A percentile compares a stretch with the other conserved stretches of the same genome.
Evolutionary conservation across 2,888 invertebrate genomes (phyloP).

Genomic region (Phengaris arion): DNA sequence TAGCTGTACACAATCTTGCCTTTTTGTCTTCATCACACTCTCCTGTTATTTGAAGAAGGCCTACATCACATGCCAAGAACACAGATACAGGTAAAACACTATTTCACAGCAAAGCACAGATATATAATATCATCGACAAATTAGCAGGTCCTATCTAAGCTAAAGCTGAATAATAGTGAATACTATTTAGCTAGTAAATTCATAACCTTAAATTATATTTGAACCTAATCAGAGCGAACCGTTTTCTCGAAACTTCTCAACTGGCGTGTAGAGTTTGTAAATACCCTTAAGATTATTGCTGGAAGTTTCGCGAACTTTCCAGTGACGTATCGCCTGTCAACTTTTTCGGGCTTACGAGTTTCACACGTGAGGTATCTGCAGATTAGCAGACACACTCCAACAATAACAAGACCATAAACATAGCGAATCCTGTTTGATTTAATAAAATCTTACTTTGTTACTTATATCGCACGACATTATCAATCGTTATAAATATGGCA

Average conservation of each 20-base stretch:
- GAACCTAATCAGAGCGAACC: constrained; percentile 4
- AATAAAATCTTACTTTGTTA: background rate
- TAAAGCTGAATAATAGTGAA: too few species aligned
- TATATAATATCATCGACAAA: too few species aligned
- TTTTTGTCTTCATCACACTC: background rate
- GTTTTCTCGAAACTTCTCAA: constrained; percentile 1
- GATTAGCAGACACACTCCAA: constrained; percentile 13
- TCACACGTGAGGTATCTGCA: constrained; percentile 30
- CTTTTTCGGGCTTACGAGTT: constrained; percentile 31
- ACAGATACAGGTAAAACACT: too few species aligned
- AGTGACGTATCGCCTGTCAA: constrained; percentile 29
- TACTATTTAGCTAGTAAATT: background rate
- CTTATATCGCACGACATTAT: too few species aligned
- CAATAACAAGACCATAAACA: constrained; percentile 9
- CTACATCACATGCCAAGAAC: too few species aligned
- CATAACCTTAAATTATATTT: background rate
- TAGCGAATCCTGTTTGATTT: background rate
- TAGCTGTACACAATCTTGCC: constrained; percentile 4
- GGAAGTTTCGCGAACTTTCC: constrained; percentile 21
- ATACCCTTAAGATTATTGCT: constrained; percentile 28
- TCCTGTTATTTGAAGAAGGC: background rate
- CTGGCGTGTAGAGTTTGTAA: constrained; percentile 11
- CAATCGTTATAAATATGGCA: too few species aligned
- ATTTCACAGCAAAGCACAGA: too few species aligned
- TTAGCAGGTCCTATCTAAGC: too few species aligned